Conservation (phyloP, 2,113 vertebrate genomes). For the Anolis sagrei region DNA sequence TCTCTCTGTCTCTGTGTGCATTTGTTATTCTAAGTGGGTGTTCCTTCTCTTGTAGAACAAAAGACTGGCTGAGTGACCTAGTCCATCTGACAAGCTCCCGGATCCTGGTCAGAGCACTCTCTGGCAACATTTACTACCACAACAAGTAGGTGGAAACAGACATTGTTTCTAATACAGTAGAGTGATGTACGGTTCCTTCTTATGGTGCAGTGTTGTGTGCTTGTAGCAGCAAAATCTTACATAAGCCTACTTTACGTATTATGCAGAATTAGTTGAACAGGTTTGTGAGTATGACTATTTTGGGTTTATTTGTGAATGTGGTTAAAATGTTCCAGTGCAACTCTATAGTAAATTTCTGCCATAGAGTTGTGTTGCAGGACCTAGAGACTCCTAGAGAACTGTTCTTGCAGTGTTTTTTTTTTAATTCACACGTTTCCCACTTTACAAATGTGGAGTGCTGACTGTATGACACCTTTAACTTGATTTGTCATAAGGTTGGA, state of each 20-base stretch:
- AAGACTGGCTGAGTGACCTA: constrained; percentile 88
- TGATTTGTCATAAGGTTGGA: too few relatives aligned
- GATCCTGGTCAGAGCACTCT: constrained; percentile 91
- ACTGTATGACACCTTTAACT: too few relatives aligned
- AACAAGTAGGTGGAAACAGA: constrained; percentile 83
- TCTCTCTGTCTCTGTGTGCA: accelerated
- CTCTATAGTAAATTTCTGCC: too few relatives aligned
- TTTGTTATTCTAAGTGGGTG: background rate
- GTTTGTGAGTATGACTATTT: too few relatives aligned
- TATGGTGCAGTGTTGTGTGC: background rate
- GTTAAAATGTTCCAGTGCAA: too few relatives aligned
- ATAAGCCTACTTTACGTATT: background rate
- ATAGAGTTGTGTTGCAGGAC: too few relatives aligned
- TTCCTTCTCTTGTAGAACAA: constrained; percentile 75
- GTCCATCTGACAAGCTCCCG: constrained; percentile 93
- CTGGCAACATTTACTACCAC: constrained; percentile 90
- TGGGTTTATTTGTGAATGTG: too few relatives aligned
- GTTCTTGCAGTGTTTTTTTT: too few relatives aligned
- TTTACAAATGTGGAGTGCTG: too few relatives aligned
- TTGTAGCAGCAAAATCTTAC: background rate
- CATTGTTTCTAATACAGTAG: background rate
- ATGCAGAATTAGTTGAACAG: background rate
- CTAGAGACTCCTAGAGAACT: too few relatives aligned
- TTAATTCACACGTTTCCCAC: too few relatives aligned
- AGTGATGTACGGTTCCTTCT: background rate